A percentile compares a stretch with the other conserved stretches of the same genome.
Conservation (phyloP, 1,140 invertebrate genomes). For the Bombus turneri region DNA sequence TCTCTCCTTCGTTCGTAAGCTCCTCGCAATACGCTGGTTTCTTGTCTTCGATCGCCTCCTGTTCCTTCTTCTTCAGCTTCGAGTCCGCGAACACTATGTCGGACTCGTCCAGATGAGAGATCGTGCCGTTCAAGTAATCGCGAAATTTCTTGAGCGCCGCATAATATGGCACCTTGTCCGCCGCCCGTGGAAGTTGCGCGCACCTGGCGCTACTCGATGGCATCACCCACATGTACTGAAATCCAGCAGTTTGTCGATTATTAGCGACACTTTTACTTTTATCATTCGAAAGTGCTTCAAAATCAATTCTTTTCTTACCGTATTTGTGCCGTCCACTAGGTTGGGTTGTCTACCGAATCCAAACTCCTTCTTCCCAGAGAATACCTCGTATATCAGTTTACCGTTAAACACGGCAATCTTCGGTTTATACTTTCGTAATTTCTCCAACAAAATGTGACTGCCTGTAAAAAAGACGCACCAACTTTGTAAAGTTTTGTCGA, state of each 20-base stretch:
- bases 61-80: constrained; percentile 86
- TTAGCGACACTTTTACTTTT: neutral
- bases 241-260: constrained; percentile 59
- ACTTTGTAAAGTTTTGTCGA: neutral
- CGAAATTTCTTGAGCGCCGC: constrained; percentile 96
- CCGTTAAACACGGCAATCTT: constrained; percentile 99
- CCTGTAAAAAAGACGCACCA: constrained; percentile 82
- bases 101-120: constrained; percentile 93
- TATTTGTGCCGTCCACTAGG: constrained; percentile 95
- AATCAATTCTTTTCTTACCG: constrained; percentile 86
- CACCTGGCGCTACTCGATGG: constrained; percentile 98
- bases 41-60: constrained; percentile 83
- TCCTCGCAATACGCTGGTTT: constrained; percentile 82
- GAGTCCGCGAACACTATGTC: constrained; percentile 95
- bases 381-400: constrained; percentile 98
- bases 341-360: constrained; percentile 97
- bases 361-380: constrained; percentile 98
- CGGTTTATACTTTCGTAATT: constrained; percentile 95
- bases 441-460: constrained; percentile 94
- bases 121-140: constrained; percentile 96
- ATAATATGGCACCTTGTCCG: constrained; percentile 99
- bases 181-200: constrained; percentile 96
- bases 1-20: constrained; percentile 72
- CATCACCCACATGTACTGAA: constrained; percentile 99
- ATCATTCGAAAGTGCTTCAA: neutral